Evolutionary conservation across 1,140 invertebrate genomes (phyloP), one percentile per base, ranked within the genome.

Genomic region (Leptopilina clavipes): DNA sequence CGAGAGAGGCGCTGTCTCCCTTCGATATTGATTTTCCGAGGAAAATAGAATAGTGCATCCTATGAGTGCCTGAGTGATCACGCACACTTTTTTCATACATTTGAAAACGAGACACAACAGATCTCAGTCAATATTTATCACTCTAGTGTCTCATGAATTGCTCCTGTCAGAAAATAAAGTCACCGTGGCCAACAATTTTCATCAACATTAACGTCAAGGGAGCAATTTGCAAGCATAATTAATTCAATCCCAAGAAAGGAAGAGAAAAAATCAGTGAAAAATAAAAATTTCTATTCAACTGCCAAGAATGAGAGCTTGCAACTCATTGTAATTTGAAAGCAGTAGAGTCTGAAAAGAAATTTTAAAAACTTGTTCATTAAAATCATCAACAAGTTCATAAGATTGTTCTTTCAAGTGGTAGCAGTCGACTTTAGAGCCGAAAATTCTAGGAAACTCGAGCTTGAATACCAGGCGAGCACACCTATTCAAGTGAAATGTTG

Each of bases 1-100:
- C 83, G 82, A 83, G 82, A 86, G 88, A 88, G 88, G 88, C 86
- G 88, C 88, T 85, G 87, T 85, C 82, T 83, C 86, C 83, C 87
- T 83, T 83, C 79, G 83, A 89, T 90, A 90, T 90, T 90, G 89
- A 90, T 90, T 90, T 90, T 90, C 84, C 84, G 79, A 70, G 82
- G 85, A 83, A 86, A 88, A 87, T 83, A 85, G 83, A 86, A 84
- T 84, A 85, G 83, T 81, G 80, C 79, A 79, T 79, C 80, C 84
- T 84, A 87, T 83, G 86, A 88, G 37, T 84, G 37, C 37, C 2
- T 40, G 37, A 40, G 9, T 40, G 37, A 40, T 40, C 5, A 40
- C 37, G 9, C 37, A 8, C 9, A 8, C 37, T 7, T 9, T 40
- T 40, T 40, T 40, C 7, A 8, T 40, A 31, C 25, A 31, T 31